Evolutionary conservation across 2,113 vertebrate genomes (phyloP), one percentile per base, ranked within the genome.

Genomic region (Microcebus ravelobensis): DNA sequence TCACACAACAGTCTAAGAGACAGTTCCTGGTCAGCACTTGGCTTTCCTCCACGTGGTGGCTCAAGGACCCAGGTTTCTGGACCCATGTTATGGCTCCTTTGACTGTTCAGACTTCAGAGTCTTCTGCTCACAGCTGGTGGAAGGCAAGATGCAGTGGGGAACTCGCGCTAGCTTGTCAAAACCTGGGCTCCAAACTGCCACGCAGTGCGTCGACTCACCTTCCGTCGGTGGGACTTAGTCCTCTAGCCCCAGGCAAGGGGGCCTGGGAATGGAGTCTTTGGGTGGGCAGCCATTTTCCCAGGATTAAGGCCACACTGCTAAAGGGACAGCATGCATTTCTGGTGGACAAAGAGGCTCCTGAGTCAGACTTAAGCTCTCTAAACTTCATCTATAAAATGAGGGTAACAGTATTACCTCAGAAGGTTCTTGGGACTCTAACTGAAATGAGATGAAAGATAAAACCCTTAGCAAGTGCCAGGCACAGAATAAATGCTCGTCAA

Each of bases 151-250:
- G 48, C 9, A 71, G 15, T 10, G 9, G 39, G 82, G 74, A 92
- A 83, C 25, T 79, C 52, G 34, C n/a, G 48, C 29, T 1, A 1
- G 13, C n/a, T 52, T 77, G 27, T 52, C 68, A 59, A 45, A 36
- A 8, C 12, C 36, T 1, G 1, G 25, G 6, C 65, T 86, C 79
- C 76, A 59, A 70, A 76, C 3, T 5, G 5, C 25, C 27, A 61
- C 6, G 3, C 3, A 25, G 14, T 2, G 45, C 36, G 20, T 42
- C 52, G 1, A 2, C 8, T 50, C 59, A 36, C 20, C 12, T 17
- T 31, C 81, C 48, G 70, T 15, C 39, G 20, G 13, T 45, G 14
- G 8, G 25, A 83, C 29, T 13, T 11, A 89, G 57, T 39, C 61
- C 13, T 55, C 36, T 29, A 50, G 36, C 70, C n/a, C 6, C 23